Base-by-base conservation (phyloP, 2,888 invertebrate genomes). In the Hyposoter dolosus region DNA sequence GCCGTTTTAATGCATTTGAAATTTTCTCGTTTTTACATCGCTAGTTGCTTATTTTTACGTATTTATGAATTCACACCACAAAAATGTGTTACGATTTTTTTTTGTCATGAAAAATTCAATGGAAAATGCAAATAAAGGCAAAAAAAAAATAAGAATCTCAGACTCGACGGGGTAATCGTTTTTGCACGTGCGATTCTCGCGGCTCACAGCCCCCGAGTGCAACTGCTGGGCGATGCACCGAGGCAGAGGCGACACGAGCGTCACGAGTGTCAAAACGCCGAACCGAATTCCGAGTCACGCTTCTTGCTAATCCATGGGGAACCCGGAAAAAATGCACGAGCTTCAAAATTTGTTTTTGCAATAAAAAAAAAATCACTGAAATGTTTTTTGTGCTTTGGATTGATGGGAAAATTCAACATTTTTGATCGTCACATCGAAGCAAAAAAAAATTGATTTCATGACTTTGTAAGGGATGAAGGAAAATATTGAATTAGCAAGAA, bases 191-290 rank as follows among this genome's bases (percentile, higher is more conserved):
- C 75, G 19, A 28, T 45, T 47, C 75, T 50, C 17, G 63, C 79
- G 83, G 79, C 75, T 79, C 47, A 53, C 79, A 50, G 63, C 63
- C 68, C 79, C 79, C 69, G 60, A 84, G 75, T 45, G 35, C n/a
- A 19, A 40, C 43, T 43, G 40, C 43, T 23, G 71, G 69, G 23
- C 45, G 43, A 10, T 17, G 28, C 12, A 17, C 47, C 75, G 43
- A 3, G 23, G 19, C 19, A 56, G 23, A n/a, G 28, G 66, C 47
- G 74, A 68, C 74, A 60, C 45, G 32, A 69, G 72, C 45, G 35
- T 28, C 75, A 56, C 47, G 69, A 72, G 66, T 71, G 63, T 56
- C 32, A 65, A n/a, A n/a, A 32, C 50, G 45, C 53, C 23, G 45
- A 17, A 23, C 15, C 66, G 43, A 75, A 74, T 19, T 43, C 40